Evolutionary conservation across 53 echinoderm and acorn worm genomes (phyloP), one percentile per base, ranked within the genome.

Genomic region (Temnopleurus reevesii): DNA sequence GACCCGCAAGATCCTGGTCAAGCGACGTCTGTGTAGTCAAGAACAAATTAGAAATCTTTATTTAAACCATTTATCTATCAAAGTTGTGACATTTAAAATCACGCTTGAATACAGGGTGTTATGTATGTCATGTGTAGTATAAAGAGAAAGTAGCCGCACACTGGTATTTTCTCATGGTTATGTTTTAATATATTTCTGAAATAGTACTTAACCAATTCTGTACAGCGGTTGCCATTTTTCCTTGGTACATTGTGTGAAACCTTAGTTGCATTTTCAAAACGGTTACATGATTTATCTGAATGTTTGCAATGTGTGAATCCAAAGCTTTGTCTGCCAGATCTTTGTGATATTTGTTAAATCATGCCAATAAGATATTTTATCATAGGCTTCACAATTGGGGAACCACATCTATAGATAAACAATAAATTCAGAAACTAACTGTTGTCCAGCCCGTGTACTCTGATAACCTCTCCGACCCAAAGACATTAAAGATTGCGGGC

Each of bases 201-300:
- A 83, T 83, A 83, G 83, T 83, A 83, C 83, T 83, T 83, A 83
- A 53, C 54, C 79, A 29, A 47, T 47, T 49, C 25, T 71, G 71
- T 71, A 21, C 41, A 38, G 36, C 71, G 36, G 41, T 71, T 71
- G n/a, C 23, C n/a, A 36, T 38, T 4, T 64, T 21, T 1, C 38
- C 26, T 71, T 38, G 71, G 71, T 41, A 31, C 41, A 12, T 60
- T 31, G 71, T 71, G 23, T 71, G 28, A 71, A 71, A n/a, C n/a
- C n/a, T 41, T 1, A n/a, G 41, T 41, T 71, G 38, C 41, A 71
- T 71, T 38, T n/a, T 38, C 23, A n/a, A 61, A 12, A 71, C 36
- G 19, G 2, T 71, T 4, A 19, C 23, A 8, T 71, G n/a, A 8
- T 26, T 35, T 41, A 7, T 5, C 2, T 38, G 0, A 41, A 41